Base-by-base conservation (phyloP, 2,888 invertebrate species). In the Venusia cambrica region DNA sequence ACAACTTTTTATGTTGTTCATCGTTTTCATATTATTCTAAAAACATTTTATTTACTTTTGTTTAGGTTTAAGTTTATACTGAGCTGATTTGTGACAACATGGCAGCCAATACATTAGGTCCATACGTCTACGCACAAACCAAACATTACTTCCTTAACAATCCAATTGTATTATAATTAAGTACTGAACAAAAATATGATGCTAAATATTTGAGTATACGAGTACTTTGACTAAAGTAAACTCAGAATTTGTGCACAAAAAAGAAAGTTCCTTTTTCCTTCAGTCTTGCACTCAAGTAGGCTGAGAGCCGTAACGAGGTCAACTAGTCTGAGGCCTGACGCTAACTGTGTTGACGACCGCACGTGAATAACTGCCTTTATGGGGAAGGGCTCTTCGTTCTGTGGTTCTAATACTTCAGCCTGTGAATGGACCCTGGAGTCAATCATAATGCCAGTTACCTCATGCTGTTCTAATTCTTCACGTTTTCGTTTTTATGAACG, bases 1-100 rank as follows among this genome's bases (percentile, higher is more conserved):
- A 26, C 14, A 42, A 46, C 33, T 46, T 44, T 36, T 41, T 29
- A 38, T 36, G 37, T 34, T 37, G 26, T 41, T 45, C 45, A 44
- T 44, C 37, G 38, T 39, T 41, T 40, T 19, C 24, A 30, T 36
- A 44, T 45, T 44, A 43, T 38, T 31, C 34, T 22, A 31, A 30
- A 26, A 34, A 35, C 27, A 35, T 24, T 22, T 27, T 24, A 40
- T 40, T 40, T 31, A 40, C 11, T n/a, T n/a, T n/a, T n/a, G n/a
- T n/a, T n/a, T n/a, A n/a, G 8, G 22, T 13, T 3, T 3, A 40
- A 40, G 35, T 40, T 40, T 39, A 35, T 31, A 40, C 35, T 40
- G 27, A 21, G n/a, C n/a, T n/a, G n/a, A n/a, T n/a, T n/a, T n/a
- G n/a, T n/a, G n/a, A n/a, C n/a, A n/a, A n/a, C n/a, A n/a, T n/a